A percentile compares a stretch with the other conserved stretches of the same genome.
phyloP scores from a whole-genome alignment of 2,888 invertebrate genomes.

The Calephelis perditalis region DNA sequence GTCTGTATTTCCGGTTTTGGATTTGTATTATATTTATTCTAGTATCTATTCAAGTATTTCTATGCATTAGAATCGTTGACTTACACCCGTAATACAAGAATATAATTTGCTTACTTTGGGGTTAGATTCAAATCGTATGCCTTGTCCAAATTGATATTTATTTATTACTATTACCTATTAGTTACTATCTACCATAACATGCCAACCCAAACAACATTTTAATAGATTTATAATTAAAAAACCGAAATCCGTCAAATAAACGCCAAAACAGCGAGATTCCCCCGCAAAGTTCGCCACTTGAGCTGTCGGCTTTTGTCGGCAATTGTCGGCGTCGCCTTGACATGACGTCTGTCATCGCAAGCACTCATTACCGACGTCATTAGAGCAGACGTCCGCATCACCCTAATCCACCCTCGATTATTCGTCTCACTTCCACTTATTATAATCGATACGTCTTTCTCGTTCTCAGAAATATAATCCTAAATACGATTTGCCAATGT shows the following conservation, averaged over 20 bases:
- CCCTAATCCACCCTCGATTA: slow-evolving; percentile 11
- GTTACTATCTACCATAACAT: too few species aligned
- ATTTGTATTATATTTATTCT: too few species aligned
- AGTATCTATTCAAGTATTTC: too few species aligned
- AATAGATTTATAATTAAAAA: slow-evolving; percentile 3
- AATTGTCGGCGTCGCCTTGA: slow-evolving; percentile 10
- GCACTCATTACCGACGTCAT: slow-evolving; percentile 19
- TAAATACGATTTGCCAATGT: not conserved
- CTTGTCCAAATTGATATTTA: too few species aligned
- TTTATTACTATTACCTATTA: too few species aligned
- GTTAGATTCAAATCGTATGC: too few species aligned
- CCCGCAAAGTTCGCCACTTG: slow-evolving; percentile 1
- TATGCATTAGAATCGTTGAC: too few species aligned
- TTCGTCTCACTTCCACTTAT: not conserved
- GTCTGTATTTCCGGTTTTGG: too few species aligned
- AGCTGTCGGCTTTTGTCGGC: slow-evolving; percentile 11
- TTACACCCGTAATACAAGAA: too few species aligned
- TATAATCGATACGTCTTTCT: not conserved
- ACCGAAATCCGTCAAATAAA: not conserved
- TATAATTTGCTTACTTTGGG: too few species aligned
- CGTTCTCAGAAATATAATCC: slow-evolving; percentile 2
- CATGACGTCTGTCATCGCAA: slow-evolving; percentile 12
- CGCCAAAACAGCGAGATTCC: slow-evolving; percentile 10
- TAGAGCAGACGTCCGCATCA: slow-evolving; percentile 8
- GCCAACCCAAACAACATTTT: not conserved